A percentile compares a stretch with the other conserved stretches of the same genome.
Conservation (phyloP, 2,113 vertebrate genomes). For the Sander vitreus region DNA sequence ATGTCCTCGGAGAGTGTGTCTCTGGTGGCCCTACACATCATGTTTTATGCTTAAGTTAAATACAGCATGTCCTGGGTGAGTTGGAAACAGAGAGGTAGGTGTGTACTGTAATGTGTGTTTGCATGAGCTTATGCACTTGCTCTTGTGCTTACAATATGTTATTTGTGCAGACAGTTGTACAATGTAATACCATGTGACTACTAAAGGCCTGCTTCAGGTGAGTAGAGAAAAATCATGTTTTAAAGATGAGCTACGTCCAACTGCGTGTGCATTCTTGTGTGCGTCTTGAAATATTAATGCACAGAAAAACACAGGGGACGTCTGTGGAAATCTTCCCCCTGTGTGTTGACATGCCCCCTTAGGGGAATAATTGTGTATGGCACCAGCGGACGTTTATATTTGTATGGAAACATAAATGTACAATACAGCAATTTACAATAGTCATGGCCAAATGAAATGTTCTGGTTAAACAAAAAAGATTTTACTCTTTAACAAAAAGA, state of each 20-base stretch:
- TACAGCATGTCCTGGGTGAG: conserved; percentile 35
- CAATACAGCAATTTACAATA: neutral
- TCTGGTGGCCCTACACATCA: conserved; percentile 33
- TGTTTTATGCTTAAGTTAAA: conserved; percentile 65
- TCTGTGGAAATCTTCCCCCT: conserved; percentile 26
- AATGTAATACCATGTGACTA: conserved; percentile 29
- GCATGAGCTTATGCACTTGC: neutral
- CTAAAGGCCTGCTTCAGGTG: conserved; percentile 43
- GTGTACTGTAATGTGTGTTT: neutral
- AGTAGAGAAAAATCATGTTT: conserved; percentile 34
- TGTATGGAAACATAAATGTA: neutral
- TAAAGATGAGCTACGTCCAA: conserved; percentile 53
- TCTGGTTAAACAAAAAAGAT: too few relatives aligned
- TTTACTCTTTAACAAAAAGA: too few relatives aligned
- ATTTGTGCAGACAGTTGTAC: conserved; percentile 44
- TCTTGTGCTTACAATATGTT: conserved; percentile 31
- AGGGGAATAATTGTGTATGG: conserved; percentile 1
- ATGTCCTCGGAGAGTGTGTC: conserved; percentile 40
- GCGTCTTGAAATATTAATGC: conserved; percentile 51
- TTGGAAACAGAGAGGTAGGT: conserved; percentile 17
- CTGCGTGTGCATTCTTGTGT: conserved; percentile 15
- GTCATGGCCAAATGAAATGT: too few relatives aligned
- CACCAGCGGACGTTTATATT: conserved; percentile 9
- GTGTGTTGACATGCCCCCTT: conserved; percentile 39
- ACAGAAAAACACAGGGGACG: conserved; percentile 20